A percentile compares a stretch with the other conserved stretches of the same genome.
Conservation (phyloP, 1,140 invertebrate species). For the Reticulitermes speratus region DNA sequence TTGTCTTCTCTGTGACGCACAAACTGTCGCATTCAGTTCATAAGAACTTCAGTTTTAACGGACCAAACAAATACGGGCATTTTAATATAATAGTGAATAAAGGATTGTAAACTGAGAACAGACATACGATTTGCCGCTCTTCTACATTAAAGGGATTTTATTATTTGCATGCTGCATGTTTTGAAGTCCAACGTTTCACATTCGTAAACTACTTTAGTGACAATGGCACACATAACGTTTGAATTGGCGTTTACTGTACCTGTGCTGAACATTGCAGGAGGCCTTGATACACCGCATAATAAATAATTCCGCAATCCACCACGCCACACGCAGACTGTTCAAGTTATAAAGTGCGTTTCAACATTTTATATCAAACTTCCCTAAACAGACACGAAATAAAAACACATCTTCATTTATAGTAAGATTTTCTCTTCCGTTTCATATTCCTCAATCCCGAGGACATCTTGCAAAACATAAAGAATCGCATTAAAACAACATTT, state of each 20-base stretch:
- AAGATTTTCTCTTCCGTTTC: not conserved
- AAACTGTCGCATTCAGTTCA: too few relatives aligned
- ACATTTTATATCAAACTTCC: constrained; percentile 1
- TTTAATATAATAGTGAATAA: too few relatives aligned
- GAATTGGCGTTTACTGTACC: not conserved
- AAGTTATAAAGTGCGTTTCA: not conserved
- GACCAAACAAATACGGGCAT: too few relatives aligned
- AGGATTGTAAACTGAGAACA: too few relatives aligned
- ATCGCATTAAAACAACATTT: not conserved
- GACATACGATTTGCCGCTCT: too few relatives aligned
- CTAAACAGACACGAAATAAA: not conserved
- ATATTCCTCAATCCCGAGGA: not conserved
- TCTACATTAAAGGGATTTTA: too few relatives aligned
- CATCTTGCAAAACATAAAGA: not conserved
- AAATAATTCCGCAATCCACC: not conserved
- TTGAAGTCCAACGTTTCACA: too few relatives aligned
- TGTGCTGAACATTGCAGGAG: constrained; percentile 4
- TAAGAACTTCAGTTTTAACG: too few relatives aligned
- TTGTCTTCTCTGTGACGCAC: too few relatives aligned
- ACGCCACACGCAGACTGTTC: not conserved
- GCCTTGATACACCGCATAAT: not conserved
- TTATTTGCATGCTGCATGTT: too few relatives aligned
- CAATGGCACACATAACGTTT: too few relatives aligned
- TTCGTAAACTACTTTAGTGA: too few relatives aligned
- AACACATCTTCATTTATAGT: not conserved